These are phyloP conservation scores for Drosophila maculinotata DNA, from an alignment of 2,888 invertebrate species.

Conservation along the genomic window DNA sequence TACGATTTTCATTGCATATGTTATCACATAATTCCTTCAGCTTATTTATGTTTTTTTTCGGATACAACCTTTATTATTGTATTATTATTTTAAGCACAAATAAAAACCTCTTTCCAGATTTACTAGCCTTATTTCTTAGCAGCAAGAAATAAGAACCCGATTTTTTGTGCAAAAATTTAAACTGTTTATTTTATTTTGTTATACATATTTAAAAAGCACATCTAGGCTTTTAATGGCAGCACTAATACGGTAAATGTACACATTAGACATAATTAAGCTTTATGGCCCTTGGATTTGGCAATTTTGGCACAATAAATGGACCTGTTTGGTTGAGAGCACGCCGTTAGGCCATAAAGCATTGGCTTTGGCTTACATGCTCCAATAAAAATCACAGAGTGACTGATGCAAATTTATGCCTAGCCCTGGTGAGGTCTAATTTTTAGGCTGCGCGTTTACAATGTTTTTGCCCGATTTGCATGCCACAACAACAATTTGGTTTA, in stretches of 20 bases:
- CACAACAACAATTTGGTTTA: conserved; percentile 51
- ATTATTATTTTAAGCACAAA: too few species aligned
- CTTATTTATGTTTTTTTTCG: too few species aligned
- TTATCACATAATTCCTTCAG: too few species aligned
- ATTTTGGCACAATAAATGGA: conserved; percentile 74
- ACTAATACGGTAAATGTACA: conserved; percentile 16
- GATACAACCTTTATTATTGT: too few species aligned
- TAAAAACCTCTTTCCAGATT: background rate
- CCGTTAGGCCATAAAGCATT: conserved; percentile 69
- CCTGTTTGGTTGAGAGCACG: conserved; percentile 39
- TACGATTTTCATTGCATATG: too few species aligned
- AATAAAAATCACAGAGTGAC: conserved; percentile 66
- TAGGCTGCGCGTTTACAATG: conserved; percentile 72
- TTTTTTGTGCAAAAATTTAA: background rate
- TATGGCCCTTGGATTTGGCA: conserved; percentile 76
- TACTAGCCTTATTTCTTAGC: background rate
- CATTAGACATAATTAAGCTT: conserved; percentile 75
- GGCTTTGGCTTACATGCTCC: conserved; percentile 52
- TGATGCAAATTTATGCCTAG: conserved; percentile 78
- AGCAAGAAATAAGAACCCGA: background rate
- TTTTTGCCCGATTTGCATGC: conserved; percentile 69
- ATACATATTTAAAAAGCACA: background rate
- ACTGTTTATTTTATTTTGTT: background rate
- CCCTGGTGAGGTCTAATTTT: conserved; percentile 64
- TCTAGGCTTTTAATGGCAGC: conserved; percentile 6